These are phyloP conservation scores for Dipodomys merriami DNA, from an alignment of 2,113 vertebrate genomes.

Conservation along the genomic window DNA sequence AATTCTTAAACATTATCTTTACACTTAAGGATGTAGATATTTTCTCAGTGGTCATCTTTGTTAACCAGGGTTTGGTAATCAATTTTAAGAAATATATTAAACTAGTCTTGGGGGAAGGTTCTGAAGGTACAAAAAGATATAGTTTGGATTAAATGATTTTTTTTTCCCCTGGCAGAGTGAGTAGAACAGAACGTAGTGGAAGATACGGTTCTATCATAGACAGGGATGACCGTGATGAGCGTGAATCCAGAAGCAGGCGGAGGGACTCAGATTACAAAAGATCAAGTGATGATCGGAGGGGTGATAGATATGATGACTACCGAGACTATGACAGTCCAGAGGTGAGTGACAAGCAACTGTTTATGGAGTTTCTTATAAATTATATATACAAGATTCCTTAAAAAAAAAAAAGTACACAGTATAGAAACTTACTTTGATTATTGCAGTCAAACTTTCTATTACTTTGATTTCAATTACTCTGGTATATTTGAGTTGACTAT, in stretches of 20 bases:
- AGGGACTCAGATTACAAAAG: conserved; percentile 94
- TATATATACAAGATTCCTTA: not conserved
- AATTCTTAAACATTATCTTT: conserved; percentile 27
- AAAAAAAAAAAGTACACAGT: not conserved
- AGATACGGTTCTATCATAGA: conserved; percentile 95
- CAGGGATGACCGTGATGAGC: conserved; percentile 92
- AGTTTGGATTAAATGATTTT: conserved; percentile 43
- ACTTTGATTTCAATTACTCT: not conserved
- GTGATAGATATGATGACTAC: conserved; percentile 94
- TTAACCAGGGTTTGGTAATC: not conserved
- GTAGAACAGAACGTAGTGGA: conserved; percentile 96
- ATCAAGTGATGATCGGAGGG: conserved; percentile 93
- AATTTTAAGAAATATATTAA: conserved; percentile 9
- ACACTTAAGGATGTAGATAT: not conserved
- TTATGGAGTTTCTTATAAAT: not conserved
- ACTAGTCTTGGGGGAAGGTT: not conserved
- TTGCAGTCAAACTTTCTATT: not conserved
- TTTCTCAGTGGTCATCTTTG: conserved; percentile 13
- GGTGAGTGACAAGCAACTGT: conserved; percentile 69
- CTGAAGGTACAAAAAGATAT: not conserved
- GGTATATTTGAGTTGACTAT: not conserved
- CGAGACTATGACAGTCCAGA: conserved; percentile 92
- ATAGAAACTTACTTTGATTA: not conserved
- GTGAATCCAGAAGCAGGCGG: conserved; percentile 90
- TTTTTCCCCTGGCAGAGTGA: conserved; percentile 87